phyloP scores from a whole-genome alignment of 2,888 invertebrate species.

The Pharmacophagus antenor region DNA sequence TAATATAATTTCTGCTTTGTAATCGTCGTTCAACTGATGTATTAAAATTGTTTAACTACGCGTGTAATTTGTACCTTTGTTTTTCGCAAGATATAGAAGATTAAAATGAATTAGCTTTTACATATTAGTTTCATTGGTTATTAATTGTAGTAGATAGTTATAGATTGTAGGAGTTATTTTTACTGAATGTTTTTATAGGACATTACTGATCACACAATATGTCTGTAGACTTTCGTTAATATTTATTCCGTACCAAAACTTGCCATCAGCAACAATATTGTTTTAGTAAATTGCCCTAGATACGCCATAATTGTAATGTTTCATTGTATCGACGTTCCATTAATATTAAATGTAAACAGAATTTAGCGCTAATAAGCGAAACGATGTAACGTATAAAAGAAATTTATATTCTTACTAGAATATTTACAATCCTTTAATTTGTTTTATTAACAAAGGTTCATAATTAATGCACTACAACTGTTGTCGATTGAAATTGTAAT shows the following conservation, averaged over 20 bases:
- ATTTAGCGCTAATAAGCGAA: no score
- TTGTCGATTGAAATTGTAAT: no score
- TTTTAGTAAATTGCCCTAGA: conserved; percentile 16
- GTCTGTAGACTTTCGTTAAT: conserved; percentile 10
- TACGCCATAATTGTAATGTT: conserved; percentile 8
- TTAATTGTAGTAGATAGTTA: no score
- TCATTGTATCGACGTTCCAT: background rate
- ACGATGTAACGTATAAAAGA: no score
- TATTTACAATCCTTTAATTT: no score
- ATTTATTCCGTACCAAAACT: conserved; percentile 8
- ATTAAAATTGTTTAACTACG: background rate
- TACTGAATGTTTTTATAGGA: no score
- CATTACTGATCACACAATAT: background rate
- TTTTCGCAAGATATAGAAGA: background rate
- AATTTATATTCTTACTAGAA: no score
- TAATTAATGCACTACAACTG: no score
- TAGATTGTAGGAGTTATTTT: no score
- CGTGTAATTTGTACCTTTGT: background rate
- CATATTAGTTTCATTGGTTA: no score
- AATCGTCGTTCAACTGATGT: background rate
- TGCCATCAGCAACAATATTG: conserved; percentile 1
- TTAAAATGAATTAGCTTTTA: background rate
- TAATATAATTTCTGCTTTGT: background rate
- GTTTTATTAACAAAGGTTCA: no score
- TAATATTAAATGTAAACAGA: no score